Base-by-base conservation (phyloP, 2,797 vertebrate species). In the Eupleurogrammus muticus region DNA sequence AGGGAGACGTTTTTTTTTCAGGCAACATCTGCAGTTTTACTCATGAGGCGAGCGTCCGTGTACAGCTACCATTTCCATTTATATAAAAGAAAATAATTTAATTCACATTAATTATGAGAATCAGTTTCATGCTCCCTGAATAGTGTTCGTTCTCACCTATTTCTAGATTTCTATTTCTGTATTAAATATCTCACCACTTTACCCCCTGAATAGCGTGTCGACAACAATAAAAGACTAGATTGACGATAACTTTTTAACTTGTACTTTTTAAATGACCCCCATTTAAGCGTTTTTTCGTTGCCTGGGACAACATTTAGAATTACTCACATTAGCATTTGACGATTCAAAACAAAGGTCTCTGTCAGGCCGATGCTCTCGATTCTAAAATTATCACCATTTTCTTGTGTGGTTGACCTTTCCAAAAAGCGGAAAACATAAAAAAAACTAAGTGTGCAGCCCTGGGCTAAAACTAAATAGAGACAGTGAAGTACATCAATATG, bases 401-500 rank as follows among this genome's bases (percentile, higher is more conserved):
- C 13, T 57, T 23, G n/a, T 52, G 57, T 12, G 34, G 24, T 23
- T 60, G 77, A 77, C 73, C 62, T 73, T 78, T 66, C 46, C 35
- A 11, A 52, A 66, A 46, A 52, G 75, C 65, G 38, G 32, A 61
- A 64, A 75, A 54, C 14, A 21, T 14, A 51, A 55, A 75, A 28
- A 28, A 85, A 86, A 79, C 38, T 49, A 49, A 64, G 64, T 35
- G 35, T 57, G 66, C 60, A 59, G 61, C n/a, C 12, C 67, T 40
- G 66, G 52, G 73, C 75, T 75, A 76, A 87, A 81, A 85, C 85
- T 66, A 87, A 90, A 91, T 82, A 83, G 88, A 92, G 87, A 88
- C 80, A 51, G 85, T 10, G 70, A 77, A 87, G 83, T 90, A 87
- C 90, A 92, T 92, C 90, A 92, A 91, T 89, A 86, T 90, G 90